Conservation (phyloP, 2,797 vertebrate species). For the Rallus crepitans region DNA sequence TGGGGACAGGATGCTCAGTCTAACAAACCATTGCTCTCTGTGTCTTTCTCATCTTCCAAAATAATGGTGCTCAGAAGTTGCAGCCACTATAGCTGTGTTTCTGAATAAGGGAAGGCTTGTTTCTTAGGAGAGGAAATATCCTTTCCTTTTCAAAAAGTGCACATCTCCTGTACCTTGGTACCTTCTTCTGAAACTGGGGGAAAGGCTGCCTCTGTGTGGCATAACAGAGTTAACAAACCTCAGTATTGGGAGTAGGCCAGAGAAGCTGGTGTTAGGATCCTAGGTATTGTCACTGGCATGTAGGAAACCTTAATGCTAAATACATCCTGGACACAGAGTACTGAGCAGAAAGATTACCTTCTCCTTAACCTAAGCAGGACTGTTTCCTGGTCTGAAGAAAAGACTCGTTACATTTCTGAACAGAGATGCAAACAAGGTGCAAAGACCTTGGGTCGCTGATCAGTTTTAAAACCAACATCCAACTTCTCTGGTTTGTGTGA, state of each 20-base stretch:
- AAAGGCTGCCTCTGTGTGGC: constrained; percentile 51
- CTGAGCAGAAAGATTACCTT: background rate
- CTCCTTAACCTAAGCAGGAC: background rate
- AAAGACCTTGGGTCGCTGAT: background rate
- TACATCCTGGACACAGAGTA: too few relatives aligned
- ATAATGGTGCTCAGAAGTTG: background rate
- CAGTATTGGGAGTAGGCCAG: background rate
- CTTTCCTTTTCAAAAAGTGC: background rate
- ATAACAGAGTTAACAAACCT: background rate
- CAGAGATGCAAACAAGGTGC: background rate
- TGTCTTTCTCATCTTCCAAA: background rate
- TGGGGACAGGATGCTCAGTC: background rate
- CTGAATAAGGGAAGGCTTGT: background rate
- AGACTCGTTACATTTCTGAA: rapidly evolving
- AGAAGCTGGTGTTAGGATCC: background rate
- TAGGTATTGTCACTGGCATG: rapidly evolving
- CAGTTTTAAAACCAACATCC: background rate
- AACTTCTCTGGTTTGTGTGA: background rate
- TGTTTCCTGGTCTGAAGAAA: background rate
- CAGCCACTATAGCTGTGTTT: background rate
- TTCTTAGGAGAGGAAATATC: background rate
- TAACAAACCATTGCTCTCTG: background rate
- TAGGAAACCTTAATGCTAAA: background rate
- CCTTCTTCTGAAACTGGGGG: background rate
- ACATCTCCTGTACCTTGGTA: background rate